Conservation (phyloP, 2,888 invertebrate species). For the Aproaerema taeniolella region DNA sequence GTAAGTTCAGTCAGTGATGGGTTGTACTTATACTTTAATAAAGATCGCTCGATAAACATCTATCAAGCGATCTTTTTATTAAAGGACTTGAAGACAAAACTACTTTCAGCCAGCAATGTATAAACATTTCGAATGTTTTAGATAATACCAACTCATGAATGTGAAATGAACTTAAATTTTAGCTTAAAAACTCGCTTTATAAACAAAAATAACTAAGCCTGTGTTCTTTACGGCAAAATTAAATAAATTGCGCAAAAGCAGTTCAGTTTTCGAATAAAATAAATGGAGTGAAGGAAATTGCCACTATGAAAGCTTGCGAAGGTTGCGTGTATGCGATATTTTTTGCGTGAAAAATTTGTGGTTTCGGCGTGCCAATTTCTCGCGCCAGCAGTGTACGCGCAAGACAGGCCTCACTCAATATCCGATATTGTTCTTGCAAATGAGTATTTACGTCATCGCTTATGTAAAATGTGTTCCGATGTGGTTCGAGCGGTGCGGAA, state of each 20-base stretch:
- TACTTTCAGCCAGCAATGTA: no score
- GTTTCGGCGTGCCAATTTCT: conserved; percentile 21
- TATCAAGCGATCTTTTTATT: no score
- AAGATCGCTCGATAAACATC: no score
- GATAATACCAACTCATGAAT: conserved; percentile 8
- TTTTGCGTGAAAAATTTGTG: no score
- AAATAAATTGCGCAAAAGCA: conserved; percentile 6
- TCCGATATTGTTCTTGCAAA: conserved; percentile 76
- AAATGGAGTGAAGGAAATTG: conserved; percentile 9
- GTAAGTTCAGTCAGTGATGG: no score
- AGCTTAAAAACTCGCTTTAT: conserved; percentile 3
- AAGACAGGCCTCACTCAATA: conserved; percentile 76
- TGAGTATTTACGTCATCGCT: conserved; percentile 76
- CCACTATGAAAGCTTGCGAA: conserved; percentile 4
- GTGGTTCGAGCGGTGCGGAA: conserved; percentile 33
- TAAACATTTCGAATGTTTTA: no score
- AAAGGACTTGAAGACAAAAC: no score
- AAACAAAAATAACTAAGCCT: neutral
- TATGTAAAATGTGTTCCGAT: conserved; percentile 63
- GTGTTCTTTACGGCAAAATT: conserved; percentile 7
- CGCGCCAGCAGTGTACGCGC: conserved; percentile 37
- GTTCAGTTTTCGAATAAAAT: conserved; percentile 11
- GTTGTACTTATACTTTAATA: no score
- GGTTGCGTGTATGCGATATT: neutral
- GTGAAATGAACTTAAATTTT: conserved; percentile 5